Conservation (phyloP, 2,113 vertebrate genomes). For the Thunnus maccoyii region DNA sequence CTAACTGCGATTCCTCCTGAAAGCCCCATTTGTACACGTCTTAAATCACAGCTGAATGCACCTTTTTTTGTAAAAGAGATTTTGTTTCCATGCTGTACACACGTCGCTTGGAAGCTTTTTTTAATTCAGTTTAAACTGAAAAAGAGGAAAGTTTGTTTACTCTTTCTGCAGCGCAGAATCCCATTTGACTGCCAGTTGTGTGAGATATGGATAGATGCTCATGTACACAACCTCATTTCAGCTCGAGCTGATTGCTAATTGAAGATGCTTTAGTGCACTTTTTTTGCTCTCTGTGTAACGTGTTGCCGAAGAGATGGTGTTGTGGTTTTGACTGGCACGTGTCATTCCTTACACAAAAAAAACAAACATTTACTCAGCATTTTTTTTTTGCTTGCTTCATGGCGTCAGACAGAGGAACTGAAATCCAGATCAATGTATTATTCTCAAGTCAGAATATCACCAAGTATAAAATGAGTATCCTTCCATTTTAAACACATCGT, state of each 20-base stretch:
- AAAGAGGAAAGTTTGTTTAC: conserved; percentile 62
- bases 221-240: conserved; percentile 55
- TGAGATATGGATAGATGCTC: conserved; percentile 48
- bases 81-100: conserved; percentile 63
- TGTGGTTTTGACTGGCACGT: conserved; percentile 64
- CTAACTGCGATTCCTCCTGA: conserved; percentile 40
- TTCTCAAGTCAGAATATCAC: conserved; percentile 69
- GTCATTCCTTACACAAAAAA: conserved; percentile 61
- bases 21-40: conserved; percentile 49
- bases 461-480: conserved; percentile 69
- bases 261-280: conserved; percentile 69
- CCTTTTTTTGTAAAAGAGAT: conserved; percentile 73
- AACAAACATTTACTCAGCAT: conserved; percentile 37
- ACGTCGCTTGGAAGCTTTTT: conserved; percentile 36
- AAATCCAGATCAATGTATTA: conserved; percentile 67
- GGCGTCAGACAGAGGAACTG: conserved; percentile 57
- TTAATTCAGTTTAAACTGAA: conserved; percentile 63
- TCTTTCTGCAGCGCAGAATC: conserved; percentile 78
- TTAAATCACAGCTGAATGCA: conserved; percentile 76
- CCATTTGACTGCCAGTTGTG: conserved; percentile 67
- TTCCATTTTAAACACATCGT: conserved; percentile 81
- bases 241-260: conserved; percentile 50
- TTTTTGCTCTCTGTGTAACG: conserved; percentile 57
- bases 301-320: conserved; percentile 55
- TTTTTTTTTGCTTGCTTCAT: conserved; percentile 50